A percentile compares a stretch with the other conserved stretches of the same genome.
These are phyloP conservation scores for Sterna hirundo DNA, from an alignment of 2,113 vertebrate species.

Conservation along the genomic window DNA sequence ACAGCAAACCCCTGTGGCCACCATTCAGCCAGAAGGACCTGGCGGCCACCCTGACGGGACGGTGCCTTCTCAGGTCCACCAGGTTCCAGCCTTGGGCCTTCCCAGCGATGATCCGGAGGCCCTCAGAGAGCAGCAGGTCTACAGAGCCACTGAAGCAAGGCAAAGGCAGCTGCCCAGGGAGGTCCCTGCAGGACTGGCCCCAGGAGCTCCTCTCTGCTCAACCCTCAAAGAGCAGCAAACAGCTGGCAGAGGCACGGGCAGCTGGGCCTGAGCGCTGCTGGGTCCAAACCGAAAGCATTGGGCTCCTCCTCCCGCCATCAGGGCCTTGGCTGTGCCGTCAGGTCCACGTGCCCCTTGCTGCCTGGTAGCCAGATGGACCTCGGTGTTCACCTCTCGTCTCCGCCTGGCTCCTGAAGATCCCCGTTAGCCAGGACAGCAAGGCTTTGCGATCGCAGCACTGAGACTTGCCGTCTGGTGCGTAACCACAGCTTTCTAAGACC, in stretches of 20 bases:
- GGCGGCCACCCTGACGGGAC: rapidly evolving
- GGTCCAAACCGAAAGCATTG: rapidly evolving
- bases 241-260: neutral
- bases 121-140: neutral
- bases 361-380: neutral
- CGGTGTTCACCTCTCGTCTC: neutral
- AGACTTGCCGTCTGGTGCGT: neutral
- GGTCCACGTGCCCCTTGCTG: neutral
- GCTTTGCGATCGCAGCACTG: neutral
- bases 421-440: neutral
- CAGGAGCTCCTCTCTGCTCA: neutral
- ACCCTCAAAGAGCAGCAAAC: neutral
- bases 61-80: neutral
- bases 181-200: neutral
- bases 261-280: rapidly evolving
- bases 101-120: neutral
- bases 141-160: neutral
- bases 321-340: rapidly evolving
- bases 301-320: neutral
- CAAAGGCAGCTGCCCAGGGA: neutral
- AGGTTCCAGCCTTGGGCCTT: neutral
- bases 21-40: neutral
- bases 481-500: neutral
- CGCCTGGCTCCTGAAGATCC: neutral
- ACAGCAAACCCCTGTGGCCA: neutral